A percentile compares a stretch with the other conserved stretches of the same genome.
Evolutionary conservation across 2,113 vertebrate species (phyloP).

Genomic region (Cariama cristata): DNA sequence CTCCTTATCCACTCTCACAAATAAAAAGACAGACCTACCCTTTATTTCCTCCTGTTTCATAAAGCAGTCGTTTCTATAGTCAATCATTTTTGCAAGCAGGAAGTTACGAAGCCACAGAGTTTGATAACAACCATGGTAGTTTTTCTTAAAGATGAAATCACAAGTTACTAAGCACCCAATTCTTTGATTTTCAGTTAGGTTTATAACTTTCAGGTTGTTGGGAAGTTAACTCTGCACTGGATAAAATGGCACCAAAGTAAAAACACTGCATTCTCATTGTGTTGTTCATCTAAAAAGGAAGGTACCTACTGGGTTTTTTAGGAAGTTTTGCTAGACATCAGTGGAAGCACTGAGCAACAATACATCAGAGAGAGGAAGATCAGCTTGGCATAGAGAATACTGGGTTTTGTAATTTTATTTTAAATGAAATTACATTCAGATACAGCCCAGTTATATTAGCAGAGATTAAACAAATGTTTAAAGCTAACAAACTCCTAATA

Average conservation of each 20-base stretch:
- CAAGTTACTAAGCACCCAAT: neutral
- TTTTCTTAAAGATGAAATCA: neutral
- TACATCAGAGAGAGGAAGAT: neutral
- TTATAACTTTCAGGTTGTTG: neutral
- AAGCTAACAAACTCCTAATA: neutral
- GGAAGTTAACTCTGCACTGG: neutral
- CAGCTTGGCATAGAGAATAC: neutral
- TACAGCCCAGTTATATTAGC: neutral
- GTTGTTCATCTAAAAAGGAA: neutral
- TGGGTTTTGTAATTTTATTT: slow-evolving; percentile 15
- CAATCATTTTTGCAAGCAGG: neutral
- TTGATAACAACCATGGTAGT: neutral
- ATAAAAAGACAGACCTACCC: neutral
- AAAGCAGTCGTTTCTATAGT: neutral
- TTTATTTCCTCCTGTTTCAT: neutral
- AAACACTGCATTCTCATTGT: neutral
- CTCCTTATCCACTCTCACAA: neutral
- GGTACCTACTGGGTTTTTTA: neutral
- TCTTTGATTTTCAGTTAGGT: neutral
- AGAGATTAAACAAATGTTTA: neutral
- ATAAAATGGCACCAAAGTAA: neutral
- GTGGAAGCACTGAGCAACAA: neutral
- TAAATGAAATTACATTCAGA: neutral
- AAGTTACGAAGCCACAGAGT: neutral
- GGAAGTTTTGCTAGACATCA: neutral